A percentile compares a stretch with the other conserved stretches of the same genome.
Conservation (phyloP, 2,888 invertebrate genomes). For the Beris chalybata region DNA sequence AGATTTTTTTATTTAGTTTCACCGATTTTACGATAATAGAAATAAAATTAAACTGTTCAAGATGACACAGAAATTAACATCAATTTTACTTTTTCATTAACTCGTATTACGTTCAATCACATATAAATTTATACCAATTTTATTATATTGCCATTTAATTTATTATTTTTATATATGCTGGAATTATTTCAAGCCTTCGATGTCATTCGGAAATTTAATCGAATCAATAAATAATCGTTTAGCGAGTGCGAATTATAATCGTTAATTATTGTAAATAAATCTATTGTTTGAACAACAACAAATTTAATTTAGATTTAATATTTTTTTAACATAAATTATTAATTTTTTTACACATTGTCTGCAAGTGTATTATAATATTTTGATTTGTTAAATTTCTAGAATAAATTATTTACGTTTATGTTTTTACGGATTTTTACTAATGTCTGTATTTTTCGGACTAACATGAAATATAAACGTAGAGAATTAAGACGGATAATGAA, state of each 20-base stretch:
- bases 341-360: constrained; percentile 56
- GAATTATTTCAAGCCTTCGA: constrained; percentile 1
- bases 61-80: not conserved
- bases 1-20: not conserved
- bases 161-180: constrained; percentile 1
- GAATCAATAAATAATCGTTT: too few species aligned
- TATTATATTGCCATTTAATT: constrained; percentile 23
- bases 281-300: not conserved
- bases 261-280: not conserved
- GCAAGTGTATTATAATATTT: constrained; percentile 56
- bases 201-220: too few species aligned
- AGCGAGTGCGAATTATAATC: not conserved
- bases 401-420: too few species aligned
- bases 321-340: not conserved
- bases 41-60: not conserved
- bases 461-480: too few species aligned
- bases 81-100: not conserved
- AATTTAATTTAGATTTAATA: not conserved
- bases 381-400: too few species aligned
- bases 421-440: too few species aligned
- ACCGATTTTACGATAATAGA: not conserved
- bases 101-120: constrained; percentile 37
- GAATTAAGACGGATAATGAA: too few species aligned
- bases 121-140: constrained; percentile 35
- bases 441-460: too few species aligned